Conservation (phyloP, 2,113 vertebrate genomes). For the Paracanthobrama guichenoti region DNA sequence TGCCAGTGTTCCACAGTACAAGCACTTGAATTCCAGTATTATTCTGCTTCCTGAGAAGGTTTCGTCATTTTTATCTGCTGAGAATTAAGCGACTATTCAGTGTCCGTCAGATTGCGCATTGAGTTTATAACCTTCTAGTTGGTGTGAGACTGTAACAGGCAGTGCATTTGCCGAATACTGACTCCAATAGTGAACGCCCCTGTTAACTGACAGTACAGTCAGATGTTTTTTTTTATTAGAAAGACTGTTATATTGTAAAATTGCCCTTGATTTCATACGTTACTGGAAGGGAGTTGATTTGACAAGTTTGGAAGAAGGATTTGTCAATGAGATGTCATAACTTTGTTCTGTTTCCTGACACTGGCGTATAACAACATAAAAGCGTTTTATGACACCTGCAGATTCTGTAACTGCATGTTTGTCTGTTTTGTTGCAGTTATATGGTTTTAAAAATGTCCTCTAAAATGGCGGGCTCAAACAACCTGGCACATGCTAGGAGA, state of each 20-base stretch:
- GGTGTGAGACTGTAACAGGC: background rate
- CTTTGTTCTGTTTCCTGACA: conserved; percentile 24
- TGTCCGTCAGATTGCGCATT: background rate
- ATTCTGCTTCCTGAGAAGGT: background rate
- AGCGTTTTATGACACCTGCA: background rate
- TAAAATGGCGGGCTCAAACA: conserved; percentile 87
- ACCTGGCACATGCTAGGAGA: conserved; percentile 81
- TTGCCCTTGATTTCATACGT: background rate
- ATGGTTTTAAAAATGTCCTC: conserved; percentile 82
- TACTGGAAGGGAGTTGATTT: background rate
- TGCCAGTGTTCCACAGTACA: background rate
- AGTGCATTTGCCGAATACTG: background rate
- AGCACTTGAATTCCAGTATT: background rate
- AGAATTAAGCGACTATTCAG: background rate
- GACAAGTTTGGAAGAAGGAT: background rate
- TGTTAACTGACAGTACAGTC: no score
- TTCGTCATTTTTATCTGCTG: background rate
- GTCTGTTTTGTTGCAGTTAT: conserved; percentile 54
- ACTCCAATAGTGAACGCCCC: no score
- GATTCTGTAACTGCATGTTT: background rate
- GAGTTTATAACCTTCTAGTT: background rate
- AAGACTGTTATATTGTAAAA: background rate
- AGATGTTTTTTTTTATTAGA: background rate
- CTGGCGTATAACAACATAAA: no score
- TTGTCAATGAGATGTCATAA: background rate